These are phyloP conservation scores for Agrotis ipsilon DNA, from an alignment of 2,888 invertebrate genomes.

Conservation along the genomic window DNA sequence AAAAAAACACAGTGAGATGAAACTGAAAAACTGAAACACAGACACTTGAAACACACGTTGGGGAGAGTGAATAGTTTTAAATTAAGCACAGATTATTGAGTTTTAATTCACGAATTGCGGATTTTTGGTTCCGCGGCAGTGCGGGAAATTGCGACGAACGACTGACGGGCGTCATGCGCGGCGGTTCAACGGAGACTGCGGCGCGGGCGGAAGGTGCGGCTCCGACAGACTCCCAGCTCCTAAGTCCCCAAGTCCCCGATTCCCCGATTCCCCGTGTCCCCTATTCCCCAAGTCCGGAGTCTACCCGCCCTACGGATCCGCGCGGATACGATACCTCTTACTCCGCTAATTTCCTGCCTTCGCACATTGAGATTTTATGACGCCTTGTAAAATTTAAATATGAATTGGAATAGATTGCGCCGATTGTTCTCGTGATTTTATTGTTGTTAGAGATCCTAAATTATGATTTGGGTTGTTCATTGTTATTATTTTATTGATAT, in stretches of 20 bases:
- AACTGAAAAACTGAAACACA: constrained; percentile 57
- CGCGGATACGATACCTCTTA: constrained; percentile 73
- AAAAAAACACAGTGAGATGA: constrained; percentile 40
- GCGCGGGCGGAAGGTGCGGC: constrained; percentile 72
- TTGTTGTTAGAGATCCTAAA: constrained; percentile 51
- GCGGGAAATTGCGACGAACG: constrained; percentile 39
- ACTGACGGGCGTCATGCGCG: constrained; percentile 57
- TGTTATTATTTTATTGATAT: constrained; percentile 14
- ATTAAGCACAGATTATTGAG: constrained; percentile 37
- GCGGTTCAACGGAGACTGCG: constrained; percentile 75
- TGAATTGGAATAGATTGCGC: constrained; percentile 60
- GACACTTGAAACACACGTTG: constrained; percentile 56
- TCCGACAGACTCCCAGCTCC: constrained; percentile 43
- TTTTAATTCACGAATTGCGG: constrained; percentile 65
- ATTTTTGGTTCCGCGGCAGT: constrained; percentile 51
- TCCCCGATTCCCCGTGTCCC: constrained; percentile 58
- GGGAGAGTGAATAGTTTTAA: constrained; percentile 24
- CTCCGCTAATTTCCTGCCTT: constrained; percentile 70
- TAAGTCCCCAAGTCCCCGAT: constrained; percentile 57
- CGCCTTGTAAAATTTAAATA: constrained; percentile 64
- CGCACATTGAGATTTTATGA: constrained; percentile 61
- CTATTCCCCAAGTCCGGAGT: constrained; percentile 62
- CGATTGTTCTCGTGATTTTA: constrained; percentile 51
- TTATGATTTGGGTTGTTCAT: constrained; percentile 16
- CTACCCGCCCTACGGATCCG: constrained; percentile 75